These are phyloP conservation scores for Thysanoteuthis rhombus DNA, from an alignment of 2,888 invertebrate genomes.

Conservation along the genomic window DNA sequence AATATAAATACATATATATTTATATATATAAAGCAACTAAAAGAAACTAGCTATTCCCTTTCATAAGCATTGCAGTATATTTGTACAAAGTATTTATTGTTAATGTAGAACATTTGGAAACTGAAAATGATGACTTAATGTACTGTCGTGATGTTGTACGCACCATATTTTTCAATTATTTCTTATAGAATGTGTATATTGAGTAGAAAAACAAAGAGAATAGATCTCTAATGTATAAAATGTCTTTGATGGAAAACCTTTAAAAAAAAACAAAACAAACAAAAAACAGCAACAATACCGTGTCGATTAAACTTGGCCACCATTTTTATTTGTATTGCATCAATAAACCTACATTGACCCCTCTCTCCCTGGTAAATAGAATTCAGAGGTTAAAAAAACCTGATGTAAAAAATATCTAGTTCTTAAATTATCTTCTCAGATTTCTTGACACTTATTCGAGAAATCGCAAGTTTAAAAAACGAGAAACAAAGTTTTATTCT, in stretches of 20 bases:
- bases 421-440: too few relatives aligned
- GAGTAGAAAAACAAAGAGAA: background rate
- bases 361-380: background rate
- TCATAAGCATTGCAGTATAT: background rate
- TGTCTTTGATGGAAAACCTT: background rate
- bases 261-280: background rate
- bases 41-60: background rate
- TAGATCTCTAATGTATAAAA: constrained; percentile 1
- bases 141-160: background rate
- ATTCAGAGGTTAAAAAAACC: background rate
- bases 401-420: too few relatives aligned
- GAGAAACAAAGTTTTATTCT: too few relatives aligned
- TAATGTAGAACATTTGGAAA: background rate
- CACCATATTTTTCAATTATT: background rate
- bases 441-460: too few relatives aligned
- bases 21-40: too few relatives aligned
- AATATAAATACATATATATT: background rate
- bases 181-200: background rate
- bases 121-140: background rate
- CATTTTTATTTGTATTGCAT: background rate
- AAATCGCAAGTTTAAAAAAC: too few relatives aligned
- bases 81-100: constrained; percentile 12
- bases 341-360: background rate
- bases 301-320: background rate
- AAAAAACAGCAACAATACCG: background rate